Percentiles rank a stretch among this genome's conserved stretches.
Conservation (phyloP, 2,888 invertebrate genomes). For the Elegia similella region DNA sequence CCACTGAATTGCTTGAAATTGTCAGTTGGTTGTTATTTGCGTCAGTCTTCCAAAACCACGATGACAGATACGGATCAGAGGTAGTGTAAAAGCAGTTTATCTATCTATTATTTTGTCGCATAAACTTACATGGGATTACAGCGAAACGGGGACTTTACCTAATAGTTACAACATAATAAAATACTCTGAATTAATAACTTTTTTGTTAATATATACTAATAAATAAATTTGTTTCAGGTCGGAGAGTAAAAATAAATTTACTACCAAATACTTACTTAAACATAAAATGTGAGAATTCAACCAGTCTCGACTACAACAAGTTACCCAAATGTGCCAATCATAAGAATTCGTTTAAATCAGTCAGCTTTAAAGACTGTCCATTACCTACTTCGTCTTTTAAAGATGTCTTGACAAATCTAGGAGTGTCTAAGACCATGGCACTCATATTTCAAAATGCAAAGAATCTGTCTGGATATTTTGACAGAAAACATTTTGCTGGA, state of each 20-base stretch:
- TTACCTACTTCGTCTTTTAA: conserved; percentile 74
- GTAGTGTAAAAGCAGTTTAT: no score
- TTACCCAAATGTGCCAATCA: conserved; percentile 72
- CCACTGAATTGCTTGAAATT: no score
- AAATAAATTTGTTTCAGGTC: conserved; percentile 56
- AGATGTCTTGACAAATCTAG: conserved; percentile 68
- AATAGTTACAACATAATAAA: no score
- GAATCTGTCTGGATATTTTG: conserved; percentile 79
- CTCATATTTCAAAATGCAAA: conserved; percentile 78
- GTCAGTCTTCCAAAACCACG: no score
- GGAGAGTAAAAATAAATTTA: conserved; percentile 63
- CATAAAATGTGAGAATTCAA: conserved; percentile 67
- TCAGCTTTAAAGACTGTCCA: conserved; percentile 79
- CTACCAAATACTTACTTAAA: conserved; percentile 68
- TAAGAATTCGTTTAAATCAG: conserved; percentile 63
- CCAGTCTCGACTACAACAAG: conserved; percentile 64
- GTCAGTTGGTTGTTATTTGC: no score
- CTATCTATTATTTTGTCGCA: no score
- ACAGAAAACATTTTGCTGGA: conserved; percentile 81
- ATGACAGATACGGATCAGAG: no score
- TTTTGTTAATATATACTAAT: conserved; percentile 15
- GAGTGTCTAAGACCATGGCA: conserved; percentile 74
- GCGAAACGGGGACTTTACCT: no score
- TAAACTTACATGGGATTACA: no score
- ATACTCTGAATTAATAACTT: not conserved